Conservation (phyloP, 2,113 vertebrate genomes). For the Pelusios castaneus region DNA sequence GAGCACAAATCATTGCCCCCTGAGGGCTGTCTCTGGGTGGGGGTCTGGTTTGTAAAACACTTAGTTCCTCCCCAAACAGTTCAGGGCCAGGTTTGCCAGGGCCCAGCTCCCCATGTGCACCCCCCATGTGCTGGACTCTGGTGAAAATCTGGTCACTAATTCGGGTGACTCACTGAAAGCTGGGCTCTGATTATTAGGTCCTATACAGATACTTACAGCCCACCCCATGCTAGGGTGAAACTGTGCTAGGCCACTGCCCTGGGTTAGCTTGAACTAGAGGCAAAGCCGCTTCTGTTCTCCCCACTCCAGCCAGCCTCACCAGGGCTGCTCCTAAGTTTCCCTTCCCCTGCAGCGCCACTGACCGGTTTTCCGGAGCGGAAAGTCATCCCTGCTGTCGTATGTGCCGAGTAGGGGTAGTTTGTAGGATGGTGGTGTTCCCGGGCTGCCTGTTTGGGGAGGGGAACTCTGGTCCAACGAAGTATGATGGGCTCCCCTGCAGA, state of each 20-base stretch:
- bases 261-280: not conserved
- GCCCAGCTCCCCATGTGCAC: not conserved
- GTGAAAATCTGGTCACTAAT: not conserved
- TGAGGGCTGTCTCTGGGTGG: not conserved
- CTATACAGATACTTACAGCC: not conserved
- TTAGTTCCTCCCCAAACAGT: not conserved
- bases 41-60: not conserved
- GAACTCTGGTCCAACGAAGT: slow-evolving; percentile 94
- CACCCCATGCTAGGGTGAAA: not conserved
- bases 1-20: not conserved
- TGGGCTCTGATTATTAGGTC: not conserved
- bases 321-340: not conserved
- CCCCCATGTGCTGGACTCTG: not conserved
- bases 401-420: slow-evolving; percentile 89
- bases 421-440: slow-evolving; percentile 83
- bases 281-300: not conserved
- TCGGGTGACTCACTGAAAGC: not conserved
- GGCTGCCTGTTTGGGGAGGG: slow-evolving; percentile 88
- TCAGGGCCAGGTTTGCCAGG: not conserved
- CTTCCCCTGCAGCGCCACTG: not conserved
- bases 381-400: slow-evolving; percentile 92
- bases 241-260: not conserved
- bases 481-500: slow-evolving; percentile 88
- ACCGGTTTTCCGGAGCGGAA: slow-evolving; percentile 96
- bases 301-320: fast-evolving